Evolutionary conservation across 1,140 invertebrate genomes (phyloP).

Genomic region (Anastrepha ludens): DNA sequence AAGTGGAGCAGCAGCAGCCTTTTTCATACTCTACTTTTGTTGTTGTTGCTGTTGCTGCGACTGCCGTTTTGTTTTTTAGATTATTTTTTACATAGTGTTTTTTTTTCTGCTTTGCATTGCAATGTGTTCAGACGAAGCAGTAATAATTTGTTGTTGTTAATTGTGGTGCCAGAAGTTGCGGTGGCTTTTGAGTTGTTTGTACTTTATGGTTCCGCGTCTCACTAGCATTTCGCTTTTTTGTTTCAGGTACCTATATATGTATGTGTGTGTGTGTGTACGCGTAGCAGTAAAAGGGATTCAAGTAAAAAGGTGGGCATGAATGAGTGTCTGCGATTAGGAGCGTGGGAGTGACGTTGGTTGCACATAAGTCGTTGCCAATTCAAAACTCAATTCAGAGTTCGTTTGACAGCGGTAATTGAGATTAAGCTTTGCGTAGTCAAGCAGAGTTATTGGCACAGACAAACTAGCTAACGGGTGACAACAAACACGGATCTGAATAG

Average conservation of each 20-base stretch:
- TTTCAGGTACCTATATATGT: background rate
- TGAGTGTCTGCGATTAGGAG: background rate
- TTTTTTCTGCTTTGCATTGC: background rate
- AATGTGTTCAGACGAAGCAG: background rate
- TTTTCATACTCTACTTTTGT: background rate
- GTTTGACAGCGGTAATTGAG: slow-evolving; percentile 46
- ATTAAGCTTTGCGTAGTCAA: background rate
- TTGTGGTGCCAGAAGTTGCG: slow-evolving; percentile 12
- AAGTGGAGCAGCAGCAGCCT: background rate
- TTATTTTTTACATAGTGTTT: background rate
- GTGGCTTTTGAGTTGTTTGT: slow-evolving; percentile 9
- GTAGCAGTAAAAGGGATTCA: background rate
- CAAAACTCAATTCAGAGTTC: slow-evolving; percentile 11
- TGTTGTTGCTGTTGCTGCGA: background rate
- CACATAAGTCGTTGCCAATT: background rate
- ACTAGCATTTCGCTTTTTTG: background rate
- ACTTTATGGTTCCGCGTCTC: slow-evolving; percentile 5
- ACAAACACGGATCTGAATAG: background rate
- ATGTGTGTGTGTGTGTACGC: background rate
- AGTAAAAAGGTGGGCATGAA: background rate
- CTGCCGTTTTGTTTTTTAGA: background rate
- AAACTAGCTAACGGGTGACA: background rate
- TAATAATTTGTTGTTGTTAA: slow-evolving; percentile 35
- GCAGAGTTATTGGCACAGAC: background rate
- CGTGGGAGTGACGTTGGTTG: background rate